Base-by-base conservation (phyloP, 2,888 invertebrate species). In the Plagiodera versicolora region DNA sequence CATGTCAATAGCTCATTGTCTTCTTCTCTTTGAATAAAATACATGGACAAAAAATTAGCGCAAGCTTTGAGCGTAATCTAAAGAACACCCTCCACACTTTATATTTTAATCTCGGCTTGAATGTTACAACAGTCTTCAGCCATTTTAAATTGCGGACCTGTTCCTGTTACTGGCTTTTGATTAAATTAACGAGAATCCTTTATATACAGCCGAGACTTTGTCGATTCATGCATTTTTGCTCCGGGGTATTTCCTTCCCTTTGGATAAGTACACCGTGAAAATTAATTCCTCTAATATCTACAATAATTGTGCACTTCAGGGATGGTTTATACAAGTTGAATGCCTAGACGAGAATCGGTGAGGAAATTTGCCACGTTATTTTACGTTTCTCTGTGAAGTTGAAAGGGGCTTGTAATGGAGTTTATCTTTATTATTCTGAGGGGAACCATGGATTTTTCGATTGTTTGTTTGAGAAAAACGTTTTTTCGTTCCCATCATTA, bases 101-200 rank as follows among this genome's bases (percentile, higher is more conserved):
- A 57, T 48, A 53, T 53, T 57, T 54, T 57, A 53, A 57, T 57
- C 57, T 45, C 18, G 49, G 45, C 49, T 54, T 61, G 54, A 53
- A 61, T 61, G 53, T 54, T 50, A 61, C 50, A 45, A 49, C 56
- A 57, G 56, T 53, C 46, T 45, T 53, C 18, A 54, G 49, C 61
- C 52, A 54, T 61, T 61, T 61, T 61, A 32, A 60, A 51, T 30
- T 35, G 56, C 50, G 52, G 14, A 51, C 52, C 53, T 48, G 49
- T 28, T 56, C 56, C 52, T 30, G 55, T 45, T 45, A 56, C 48
- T 53, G 52, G 10, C 53, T 44, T 53, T 16, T 44, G 44, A 45
- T 45, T 53, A 14, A 53, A 53, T 53, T 53, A 53, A 53, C 44
- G 53, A 44, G 44, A 53, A 44, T 39, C 53, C 35, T 53, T 53